phyloP scores from a whole-genome alignment of 2,797 vertebrate species.

The Siniperca obscura region DNA sequence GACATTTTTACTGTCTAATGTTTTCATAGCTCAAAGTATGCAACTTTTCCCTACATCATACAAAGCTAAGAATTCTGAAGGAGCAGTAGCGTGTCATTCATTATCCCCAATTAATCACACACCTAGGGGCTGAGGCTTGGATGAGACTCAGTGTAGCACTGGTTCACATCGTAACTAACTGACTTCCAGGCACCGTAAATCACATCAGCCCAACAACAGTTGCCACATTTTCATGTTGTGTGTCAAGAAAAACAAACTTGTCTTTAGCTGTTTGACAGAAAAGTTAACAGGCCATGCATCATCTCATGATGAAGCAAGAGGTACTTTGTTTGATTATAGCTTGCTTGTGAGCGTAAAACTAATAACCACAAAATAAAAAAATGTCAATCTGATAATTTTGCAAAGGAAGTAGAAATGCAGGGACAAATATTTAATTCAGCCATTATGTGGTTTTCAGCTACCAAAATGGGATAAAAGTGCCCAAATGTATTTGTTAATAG shows the following conservation, averaged over 20 bases:
- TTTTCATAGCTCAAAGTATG: background rate
- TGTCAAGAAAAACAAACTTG: constrained; percentile 59
- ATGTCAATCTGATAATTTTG: constrained; percentile 16
- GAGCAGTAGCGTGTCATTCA: background rate
- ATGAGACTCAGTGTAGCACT: background rate
- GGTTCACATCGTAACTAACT: constrained; percentile 23
- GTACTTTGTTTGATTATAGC: constrained; percentile 4
- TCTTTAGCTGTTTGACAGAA: constrained; percentile 48
- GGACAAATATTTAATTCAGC: constrained; percentile 20
- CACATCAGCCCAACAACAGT: constrained; percentile 23
- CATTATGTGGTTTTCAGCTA: constrained; percentile 18
- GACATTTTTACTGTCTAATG: background rate
- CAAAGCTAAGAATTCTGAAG: background rate
- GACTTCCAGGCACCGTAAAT: constrained; percentile 53
- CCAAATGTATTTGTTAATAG: constrained; percentile 47
- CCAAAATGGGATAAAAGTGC: constrained; percentile 39
- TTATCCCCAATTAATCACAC: constrained; percentile 4
- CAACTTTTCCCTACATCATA: background rate
- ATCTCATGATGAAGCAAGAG: background rate
- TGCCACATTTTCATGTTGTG: constrained; percentile 35
- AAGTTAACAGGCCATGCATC: constrained; percentile 36
- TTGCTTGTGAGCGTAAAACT: constrained; percentile 5
- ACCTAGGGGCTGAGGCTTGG: background rate
- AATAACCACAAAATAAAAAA: constrained; percentile 8
- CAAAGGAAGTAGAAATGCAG: background rate